A percentile compares a stretch with the other conserved stretches of the same genome.
Conservation (phyloP, 2,888 invertebrate genomes). For the Asteroscopus sphinx region DNA sequence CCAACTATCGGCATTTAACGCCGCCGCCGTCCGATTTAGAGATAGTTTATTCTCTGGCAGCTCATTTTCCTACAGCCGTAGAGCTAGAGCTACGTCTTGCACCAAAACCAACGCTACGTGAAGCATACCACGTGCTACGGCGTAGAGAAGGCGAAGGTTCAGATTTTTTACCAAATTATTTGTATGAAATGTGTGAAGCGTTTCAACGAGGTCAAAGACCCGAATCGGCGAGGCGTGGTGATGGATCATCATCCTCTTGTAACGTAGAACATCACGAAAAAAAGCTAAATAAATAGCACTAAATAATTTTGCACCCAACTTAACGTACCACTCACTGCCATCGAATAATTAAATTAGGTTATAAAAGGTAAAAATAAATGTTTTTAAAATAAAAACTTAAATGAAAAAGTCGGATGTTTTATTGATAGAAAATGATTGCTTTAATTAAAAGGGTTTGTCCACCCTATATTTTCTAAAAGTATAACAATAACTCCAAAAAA, state of each 20-base stretch:
- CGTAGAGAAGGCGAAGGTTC: conserved; percentile 83
- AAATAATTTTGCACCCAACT: conserved; percentile 31
- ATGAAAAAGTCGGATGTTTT: conserved; percentile 34
- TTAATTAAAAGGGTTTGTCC: conserved; percentile 11
- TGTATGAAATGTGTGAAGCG: conserved; percentile 87
- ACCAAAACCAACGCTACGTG: conserved; percentile 84
- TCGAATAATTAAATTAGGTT: conserved; percentile 33
- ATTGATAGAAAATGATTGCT: conserved; percentile 28
- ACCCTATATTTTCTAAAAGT: conserved; percentile 16
- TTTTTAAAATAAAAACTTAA: conserved; percentile 48
- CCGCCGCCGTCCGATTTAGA: conserved; percentile 87
- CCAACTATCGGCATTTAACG: conserved; percentile 82
- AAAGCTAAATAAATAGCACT: conserved; percentile 64
- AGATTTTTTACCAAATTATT: conserved; percentile 85
- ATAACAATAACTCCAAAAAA: conserved; percentile 16
- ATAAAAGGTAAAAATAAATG: conserved; percentile 20
- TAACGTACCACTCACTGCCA: conserved; percentile 54
- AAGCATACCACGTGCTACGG: conserved; percentile 83
- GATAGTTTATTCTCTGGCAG: conserved; percentile 85
- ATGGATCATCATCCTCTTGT: conserved; percentile 64
- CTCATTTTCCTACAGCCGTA: conserved; percentile 84
- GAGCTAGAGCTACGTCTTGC: conserved; percentile 85
- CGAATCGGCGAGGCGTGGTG: conserved; percentile 77
- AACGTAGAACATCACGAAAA: conserved; percentile 65
- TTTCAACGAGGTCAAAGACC: conserved; percentile 82